Conservation (phyloP, 2,113 vertebrate species). For the Fulmarus glacialis region DNA sequence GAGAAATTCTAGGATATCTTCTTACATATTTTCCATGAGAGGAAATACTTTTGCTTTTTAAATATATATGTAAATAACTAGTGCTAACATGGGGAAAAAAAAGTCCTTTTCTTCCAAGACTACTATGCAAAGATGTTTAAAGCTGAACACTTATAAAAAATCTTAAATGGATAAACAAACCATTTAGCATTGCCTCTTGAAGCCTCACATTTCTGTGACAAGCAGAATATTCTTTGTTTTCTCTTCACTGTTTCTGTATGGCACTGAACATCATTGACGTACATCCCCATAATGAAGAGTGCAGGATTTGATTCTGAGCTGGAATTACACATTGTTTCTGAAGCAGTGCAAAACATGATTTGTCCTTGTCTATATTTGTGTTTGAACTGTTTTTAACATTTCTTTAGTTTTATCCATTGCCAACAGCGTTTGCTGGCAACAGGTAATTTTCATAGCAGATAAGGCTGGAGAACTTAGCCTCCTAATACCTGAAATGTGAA, state of each 20-base stretch:
- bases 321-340: neutral
- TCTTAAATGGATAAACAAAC: neutral
- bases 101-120: neutral
- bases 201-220: neutral
- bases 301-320: neutral
- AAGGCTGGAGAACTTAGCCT: neutral
- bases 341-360: neutral
- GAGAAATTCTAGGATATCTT: neutral
- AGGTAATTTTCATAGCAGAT: neutral
- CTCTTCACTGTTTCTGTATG: neutral
- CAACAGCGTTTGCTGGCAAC: neutral
- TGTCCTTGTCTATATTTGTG: neutral
- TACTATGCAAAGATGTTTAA: neutral
- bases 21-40: neutral
- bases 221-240: neutral
- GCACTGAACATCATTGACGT: neutral
- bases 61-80: neutral
- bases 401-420: neutral
- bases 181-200: neutral
- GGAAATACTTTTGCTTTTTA: neutral
- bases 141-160: neutral
- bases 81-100: neutral
- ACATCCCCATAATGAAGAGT: neutral
- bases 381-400: neutral
- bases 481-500: neutral